Conservation (phyloP, 1,140 invertebrate genomes). For the Brachionus rotundiformis region DNA sequence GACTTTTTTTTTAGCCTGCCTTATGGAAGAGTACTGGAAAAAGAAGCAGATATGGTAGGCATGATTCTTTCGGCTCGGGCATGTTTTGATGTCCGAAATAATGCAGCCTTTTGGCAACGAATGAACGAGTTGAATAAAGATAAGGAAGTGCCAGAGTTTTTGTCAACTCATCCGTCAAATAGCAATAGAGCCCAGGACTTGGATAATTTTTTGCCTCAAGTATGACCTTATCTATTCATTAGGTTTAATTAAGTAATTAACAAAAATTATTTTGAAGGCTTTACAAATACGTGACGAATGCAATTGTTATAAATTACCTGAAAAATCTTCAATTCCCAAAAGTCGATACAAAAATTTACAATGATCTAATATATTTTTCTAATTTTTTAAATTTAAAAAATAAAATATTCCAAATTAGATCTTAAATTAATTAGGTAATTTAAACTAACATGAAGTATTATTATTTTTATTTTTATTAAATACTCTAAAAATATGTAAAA, state of each 20-base stretch:
- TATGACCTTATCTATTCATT: constrained; percentile 52
- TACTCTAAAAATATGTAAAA: no score
- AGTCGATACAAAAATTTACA: no score
- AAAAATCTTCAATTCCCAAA: no score
- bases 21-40: constrained; percentile 68
- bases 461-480: no score
- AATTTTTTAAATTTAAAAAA: no score
- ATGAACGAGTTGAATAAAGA: constrained; percentile 60
- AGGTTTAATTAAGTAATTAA: not conserved
- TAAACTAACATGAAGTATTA: no score
- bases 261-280: not conserved
- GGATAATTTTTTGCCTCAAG: constrained; percentile 65
- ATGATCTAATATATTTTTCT: no score
- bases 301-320: not conserved
- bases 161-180: constrained; percentile 70
- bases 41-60: constrained; percentile 71
- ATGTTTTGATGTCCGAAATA: constrained; percentile 71
- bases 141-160: constrained; percentile 64
- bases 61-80: constrained; percentile 70
- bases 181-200: constrained; percentile 66
- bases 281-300: not conserved
- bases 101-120: constrained; percentile 68
- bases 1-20: constrained; percentile 66
- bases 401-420: no score
- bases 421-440: no score